Evolutionary conservation across 2,797 vertebrate genomes (phyloP).

Genomic region (Microctenopoma lineatum): DNA sequence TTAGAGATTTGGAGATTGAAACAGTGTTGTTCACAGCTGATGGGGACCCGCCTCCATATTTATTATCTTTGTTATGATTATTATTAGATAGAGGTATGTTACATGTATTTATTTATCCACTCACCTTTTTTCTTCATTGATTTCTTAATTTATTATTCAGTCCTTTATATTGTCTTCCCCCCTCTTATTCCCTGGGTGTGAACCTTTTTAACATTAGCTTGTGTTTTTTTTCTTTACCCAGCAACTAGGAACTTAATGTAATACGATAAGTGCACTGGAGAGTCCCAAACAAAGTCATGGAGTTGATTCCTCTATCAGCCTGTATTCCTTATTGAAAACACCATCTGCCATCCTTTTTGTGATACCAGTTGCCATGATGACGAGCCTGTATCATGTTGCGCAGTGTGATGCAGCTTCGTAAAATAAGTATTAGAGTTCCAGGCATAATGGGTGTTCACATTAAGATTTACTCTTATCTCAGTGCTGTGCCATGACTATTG

Average conservation of each 20-base stretch:
- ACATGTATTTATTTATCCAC: too few relatives aligned
- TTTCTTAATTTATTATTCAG: too few relatives aligned
- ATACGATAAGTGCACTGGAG: constrained; percentile 65
- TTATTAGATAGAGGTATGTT: too few relatives aligned
- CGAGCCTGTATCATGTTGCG: constrained; percentile 63
- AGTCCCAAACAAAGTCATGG: constrained; percentile 50
- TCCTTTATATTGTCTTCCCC: too few relatives aligned
- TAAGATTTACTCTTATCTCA: constrained; percentile 52
- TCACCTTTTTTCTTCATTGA: too few relatives aligned
- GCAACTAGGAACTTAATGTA: constrained; percentile 63
- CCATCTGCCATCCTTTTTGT: constrained; percentile 73
- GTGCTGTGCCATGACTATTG: constrained; percentile 37
- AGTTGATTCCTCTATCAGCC: constrained; percentile 71
- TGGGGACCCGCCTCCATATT: too few relatives aligned
- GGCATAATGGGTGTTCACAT: constrained; percentile 25
- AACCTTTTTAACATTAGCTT: constrained; percentile 6
- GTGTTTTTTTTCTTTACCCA: constrained; percentile 17
- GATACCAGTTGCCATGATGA: constrained; percentile 65
- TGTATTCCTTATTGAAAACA: constrained; percentile 80
- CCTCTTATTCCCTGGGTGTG: constrained; percentile 7
- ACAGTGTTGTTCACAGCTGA: too few relatives aligned
- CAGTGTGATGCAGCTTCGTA: constrained; percentile 44
- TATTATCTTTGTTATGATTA: too few relatives aligned
- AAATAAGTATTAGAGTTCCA: constrained; percentile 56
- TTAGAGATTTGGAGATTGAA: too few relatives aligned